Evolutionary conservation across 2,797 vertebrate genomes (phyloP).

Genomic region (Amphiprion clarkii): DNA sequence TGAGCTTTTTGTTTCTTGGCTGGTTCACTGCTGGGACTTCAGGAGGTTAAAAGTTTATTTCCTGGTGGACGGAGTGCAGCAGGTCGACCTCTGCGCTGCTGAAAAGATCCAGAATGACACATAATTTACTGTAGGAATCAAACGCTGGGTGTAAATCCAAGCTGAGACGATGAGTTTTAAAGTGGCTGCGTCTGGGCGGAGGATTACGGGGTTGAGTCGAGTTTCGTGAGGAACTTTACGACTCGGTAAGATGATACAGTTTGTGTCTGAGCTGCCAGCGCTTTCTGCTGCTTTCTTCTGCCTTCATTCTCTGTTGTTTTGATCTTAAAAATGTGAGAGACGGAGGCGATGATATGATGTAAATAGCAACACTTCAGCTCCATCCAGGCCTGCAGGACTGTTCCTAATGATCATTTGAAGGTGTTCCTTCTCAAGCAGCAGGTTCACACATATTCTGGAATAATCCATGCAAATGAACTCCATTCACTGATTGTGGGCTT

Average conservation of each 20-base stretch:
- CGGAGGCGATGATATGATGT: constrained; percentile 9
- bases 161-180: constrained; percentile 14
- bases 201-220: constrained; percentile 13
- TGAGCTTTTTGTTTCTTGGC: too few species aligned
- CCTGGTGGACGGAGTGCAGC: not conserved
- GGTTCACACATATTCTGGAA: too few species aligned
- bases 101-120: not conserved
- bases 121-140: constrained; percentile 10
- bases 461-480: too few species aligned
- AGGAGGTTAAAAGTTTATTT: not conserved
- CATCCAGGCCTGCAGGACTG: not conserved
- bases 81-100: not conserved
- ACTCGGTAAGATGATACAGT: constrained; percentile 16
- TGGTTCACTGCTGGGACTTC: too few species aligned
- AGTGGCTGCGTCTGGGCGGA: constrained; percentile 12
- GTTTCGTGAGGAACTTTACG: constrained; percentile 34
- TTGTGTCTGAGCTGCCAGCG: not conserved
- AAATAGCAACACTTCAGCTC: not conserved
- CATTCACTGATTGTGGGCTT: too few species aligned
- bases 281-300: not conserved
- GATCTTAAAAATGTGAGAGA: constrained; percentile 5
- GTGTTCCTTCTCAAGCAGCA: too few species aligned
- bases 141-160: constrained; percentile 6
- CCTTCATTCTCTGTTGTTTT: constrained; percentile 13
- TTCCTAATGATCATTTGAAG: not conserved